Base-by-base conservation (phyloP, 30 jellyfish, hydroid and myxozoan species). In the Aurelia aurita complex sp. Pacific region DNA sequence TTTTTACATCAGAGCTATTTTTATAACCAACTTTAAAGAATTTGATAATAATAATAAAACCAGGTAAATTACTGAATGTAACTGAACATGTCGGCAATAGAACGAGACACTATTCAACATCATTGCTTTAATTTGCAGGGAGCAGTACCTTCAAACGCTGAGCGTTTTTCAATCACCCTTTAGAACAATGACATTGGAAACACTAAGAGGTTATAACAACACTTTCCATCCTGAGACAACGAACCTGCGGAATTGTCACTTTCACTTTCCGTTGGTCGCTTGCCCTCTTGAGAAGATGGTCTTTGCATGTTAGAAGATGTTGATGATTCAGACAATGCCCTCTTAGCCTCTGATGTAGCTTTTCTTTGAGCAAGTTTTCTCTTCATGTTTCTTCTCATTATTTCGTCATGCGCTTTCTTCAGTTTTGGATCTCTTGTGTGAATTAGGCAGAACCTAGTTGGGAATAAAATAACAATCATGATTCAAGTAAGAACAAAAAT, bases 351-450 rank as follows among this genome's bases (percentile, higher is more conserved):
- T 10, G 79, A 43, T 40, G 77, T 57, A 54, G 91, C 85, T 73
- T 84, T 84, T 16, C 87, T 57, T 19, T 71, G 84, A 3, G 86
- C 96, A 29, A 81, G 75, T 68, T 80, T 88, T 42, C 89, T 59
- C 42, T 81, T 88, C 89, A 55, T 43, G 63, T 86, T 86, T 46
- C 89, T 86, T 29, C 89, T 88, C 91, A 88, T 74, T 29, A 75
- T 80, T 29, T 80, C 92, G 69, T 82, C 97, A 80, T 80, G 97
- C 14, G 97, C 97, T 59, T 88, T 88, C 75, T 88, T 88, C 64
- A 88, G 82, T 67, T 88, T 88, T 46, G 97, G 97, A 57, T 88
- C 89, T 42, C 97, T 60, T 73, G 97, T 88, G 83, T 88, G 97
- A 59, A 88, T 81, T 16, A 88, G 76, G 62, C 97, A 88, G 72